Evolutionary conservation across 2,797 vertebrate genomes (phyloP).

Genomic region (Spinus pinus): DNA sequence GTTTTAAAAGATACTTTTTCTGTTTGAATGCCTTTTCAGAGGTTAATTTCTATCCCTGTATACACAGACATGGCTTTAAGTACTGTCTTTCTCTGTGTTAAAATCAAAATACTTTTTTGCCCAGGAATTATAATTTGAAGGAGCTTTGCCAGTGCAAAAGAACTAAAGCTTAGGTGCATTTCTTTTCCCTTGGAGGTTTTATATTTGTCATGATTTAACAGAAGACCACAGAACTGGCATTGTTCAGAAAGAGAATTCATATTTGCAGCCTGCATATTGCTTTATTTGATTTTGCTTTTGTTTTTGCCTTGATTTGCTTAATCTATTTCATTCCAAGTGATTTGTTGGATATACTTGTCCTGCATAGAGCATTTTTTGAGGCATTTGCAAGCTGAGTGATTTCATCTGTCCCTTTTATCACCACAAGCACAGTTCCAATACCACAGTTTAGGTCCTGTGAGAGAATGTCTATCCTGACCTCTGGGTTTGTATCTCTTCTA

Average conservation of each 20-base stretch:
- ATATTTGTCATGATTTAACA: neutral
- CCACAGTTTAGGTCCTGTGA: neutral
- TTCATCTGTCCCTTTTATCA: neutral
- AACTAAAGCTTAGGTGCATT: neutral
- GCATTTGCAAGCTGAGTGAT: neutral
- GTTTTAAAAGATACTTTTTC: neutral
- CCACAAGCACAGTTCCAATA: accelerated
- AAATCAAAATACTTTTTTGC: neutral
- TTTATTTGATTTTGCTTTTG: neutral
- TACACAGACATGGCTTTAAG: neutral
- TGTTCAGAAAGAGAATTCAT: neutral
- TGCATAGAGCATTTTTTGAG: neutral
- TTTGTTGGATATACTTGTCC: neutral
- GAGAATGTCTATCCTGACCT: neutral
- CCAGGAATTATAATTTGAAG: neutral
- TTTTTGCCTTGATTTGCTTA: neutral
- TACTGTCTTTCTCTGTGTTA: neutral
- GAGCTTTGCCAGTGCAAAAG: neutral
- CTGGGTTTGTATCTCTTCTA: neutral
- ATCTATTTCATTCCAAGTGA: neutral
- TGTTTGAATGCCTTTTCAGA: neutral
- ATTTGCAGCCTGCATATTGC: neutral
- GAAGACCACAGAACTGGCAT: neutral
- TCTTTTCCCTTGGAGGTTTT: neutral
- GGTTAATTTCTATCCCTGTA: neutral